A percentile compares a stretch with the other conserved stretches of the same genome.
These are phyloP conservation scores for Mandrillus leucophaeus DNA, from an alignment of 2,113 vertebrate species.

Conservation along the genomic window DNA sequence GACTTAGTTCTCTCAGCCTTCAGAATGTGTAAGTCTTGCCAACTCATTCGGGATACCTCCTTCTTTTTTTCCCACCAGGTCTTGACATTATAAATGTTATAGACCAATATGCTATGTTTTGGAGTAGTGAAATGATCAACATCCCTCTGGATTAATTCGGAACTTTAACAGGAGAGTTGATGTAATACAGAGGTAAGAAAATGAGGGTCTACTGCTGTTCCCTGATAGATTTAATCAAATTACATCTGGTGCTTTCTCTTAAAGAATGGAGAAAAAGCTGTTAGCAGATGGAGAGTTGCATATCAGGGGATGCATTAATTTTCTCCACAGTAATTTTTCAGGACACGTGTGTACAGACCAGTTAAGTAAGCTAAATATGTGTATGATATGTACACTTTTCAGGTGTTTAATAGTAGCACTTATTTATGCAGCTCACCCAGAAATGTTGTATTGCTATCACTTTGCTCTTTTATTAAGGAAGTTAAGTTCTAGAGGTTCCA, in stretches of 20 bases:
- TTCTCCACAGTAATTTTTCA: conserved; percentile 5
- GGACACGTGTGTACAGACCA: not conserved
- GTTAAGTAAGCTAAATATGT: not conserved
- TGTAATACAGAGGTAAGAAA: not conserved
- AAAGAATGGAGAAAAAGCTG: conserved; percentile 5
- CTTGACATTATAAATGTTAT: not conserved
- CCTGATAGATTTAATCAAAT: conserved; percentile 20
- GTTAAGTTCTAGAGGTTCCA: not conserved
- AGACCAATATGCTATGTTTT: not conserved
- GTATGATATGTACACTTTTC: not conserved
- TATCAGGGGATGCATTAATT: conserved; percentile 14
- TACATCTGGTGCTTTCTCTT: conserved; percentile 36
- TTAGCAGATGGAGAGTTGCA: conserved; percentile 4
- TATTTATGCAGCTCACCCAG: not conserved
- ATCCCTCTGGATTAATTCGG: conserved; percentile 22
- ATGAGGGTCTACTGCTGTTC: not conserved
- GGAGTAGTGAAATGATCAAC: not conserved
- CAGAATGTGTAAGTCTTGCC: not conserved
- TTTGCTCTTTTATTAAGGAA: not conserved
- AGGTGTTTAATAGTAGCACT: not conserved
- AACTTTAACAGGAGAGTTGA: not conserved
- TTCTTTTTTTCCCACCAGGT: not conserved
- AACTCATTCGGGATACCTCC: not conserved
- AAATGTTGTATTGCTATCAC: not conserved
- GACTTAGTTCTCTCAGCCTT: not conserved